These are phyloP conservation scores for Phasia obesa DNA, from an alignment of 2,888 invertebrate genomes.

Conservation along the genomic window DNA sequence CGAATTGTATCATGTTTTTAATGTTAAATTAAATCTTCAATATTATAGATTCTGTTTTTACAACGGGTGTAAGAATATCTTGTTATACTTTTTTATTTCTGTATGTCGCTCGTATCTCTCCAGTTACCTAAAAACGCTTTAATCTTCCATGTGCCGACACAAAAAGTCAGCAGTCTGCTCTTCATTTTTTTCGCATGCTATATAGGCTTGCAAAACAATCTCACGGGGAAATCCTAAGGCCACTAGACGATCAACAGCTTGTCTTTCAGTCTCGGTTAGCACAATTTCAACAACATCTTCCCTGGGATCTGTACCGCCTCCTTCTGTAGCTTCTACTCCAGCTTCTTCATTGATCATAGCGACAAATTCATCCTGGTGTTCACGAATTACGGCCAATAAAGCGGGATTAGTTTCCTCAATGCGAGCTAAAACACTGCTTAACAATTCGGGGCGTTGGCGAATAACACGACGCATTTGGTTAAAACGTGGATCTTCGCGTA, in stretches of 20 bases:
- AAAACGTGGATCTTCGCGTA: conserved; percentile 95
- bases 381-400: conserved; percentile 92
- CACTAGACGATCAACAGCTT: conserved; percentile 75
- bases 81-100: conserved; percentile 24
- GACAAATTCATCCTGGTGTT: conserved; percentile 95
- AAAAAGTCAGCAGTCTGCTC: conserved; percentile 77
- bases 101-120: conserved; percentile 2
- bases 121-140: conserved; percentile 7
- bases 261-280: conserved; percentile 73
- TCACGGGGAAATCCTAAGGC: conserved; percentile 76
- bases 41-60: conserved; percentile 62
- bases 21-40: conserved; percentile 55
- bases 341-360: conserved; percentile 72
- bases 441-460: conserved; percentile 94
- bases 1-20: conserved; percentile 52
- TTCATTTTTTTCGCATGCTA: conserved; percentile 78
- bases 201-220: conserved; percentile 75
- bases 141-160: conserved; percentile 76
- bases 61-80: conserved; percentile 65
- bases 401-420: conserved; percentile 97
- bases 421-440: conserved; percentile 94
- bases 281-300: conserved; percentile 65
- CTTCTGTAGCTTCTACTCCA: conserved; percentile 54
- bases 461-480: conserved; percentile 95
- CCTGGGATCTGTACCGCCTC: conserved; percentile 43